Percentiles rank a stretch among this genome's conserved stretches.
phyloP scores from a whole-genome alignment of 2,888 invertebrate species.

The Rhagium mordax region DNA sequence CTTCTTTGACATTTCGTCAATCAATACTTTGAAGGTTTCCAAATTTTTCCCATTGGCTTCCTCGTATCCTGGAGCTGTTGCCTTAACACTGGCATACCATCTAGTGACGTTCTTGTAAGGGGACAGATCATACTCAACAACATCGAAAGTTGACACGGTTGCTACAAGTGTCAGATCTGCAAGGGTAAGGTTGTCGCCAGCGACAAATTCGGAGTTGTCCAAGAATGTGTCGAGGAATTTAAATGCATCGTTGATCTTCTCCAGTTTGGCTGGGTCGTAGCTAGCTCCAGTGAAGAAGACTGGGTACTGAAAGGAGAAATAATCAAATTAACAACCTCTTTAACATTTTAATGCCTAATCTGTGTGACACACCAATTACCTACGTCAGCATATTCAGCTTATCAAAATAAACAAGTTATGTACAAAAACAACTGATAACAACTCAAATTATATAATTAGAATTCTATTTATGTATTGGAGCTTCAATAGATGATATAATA shows the following conservation, averaged over 20 bases:
- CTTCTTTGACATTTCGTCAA: constrained; percentile 61
- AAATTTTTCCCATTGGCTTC: constrained; percentile 65
- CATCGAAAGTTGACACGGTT: constrained; percentile 80
- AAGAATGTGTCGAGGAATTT: constrained; percentile 81
- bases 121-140: constrained; percentile 75
- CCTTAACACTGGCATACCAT: constrained; percentile 76
- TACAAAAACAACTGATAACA: too few species aligned
- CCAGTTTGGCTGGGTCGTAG: constrained; percentile 77
- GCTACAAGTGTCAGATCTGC: constrained; percentile 84
- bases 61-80: constrained; percentile 74
- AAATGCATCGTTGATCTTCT: constrained; percentile 80
- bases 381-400: too few species aligned
- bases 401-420: too few species aligned
- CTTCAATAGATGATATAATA: too few species aligned
- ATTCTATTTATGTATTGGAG: too few species aligned
- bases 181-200: constrained; percentile 82
- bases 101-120: constrained; percentile 79
- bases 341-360: too few species aligned
- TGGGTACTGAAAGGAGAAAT: constrained; percentile 62
- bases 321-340: too few species aligned
- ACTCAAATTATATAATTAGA: too few species aligned
- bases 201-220: constrained; percentile 79
- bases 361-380: too few species aligned
- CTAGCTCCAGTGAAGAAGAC: constrained; percentile 69
- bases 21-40: constrained; percentile 61